phyloP scores from a whole-genome alignment of 64 coral and sea anemone species.

The Anthopleura sola region DNA sequence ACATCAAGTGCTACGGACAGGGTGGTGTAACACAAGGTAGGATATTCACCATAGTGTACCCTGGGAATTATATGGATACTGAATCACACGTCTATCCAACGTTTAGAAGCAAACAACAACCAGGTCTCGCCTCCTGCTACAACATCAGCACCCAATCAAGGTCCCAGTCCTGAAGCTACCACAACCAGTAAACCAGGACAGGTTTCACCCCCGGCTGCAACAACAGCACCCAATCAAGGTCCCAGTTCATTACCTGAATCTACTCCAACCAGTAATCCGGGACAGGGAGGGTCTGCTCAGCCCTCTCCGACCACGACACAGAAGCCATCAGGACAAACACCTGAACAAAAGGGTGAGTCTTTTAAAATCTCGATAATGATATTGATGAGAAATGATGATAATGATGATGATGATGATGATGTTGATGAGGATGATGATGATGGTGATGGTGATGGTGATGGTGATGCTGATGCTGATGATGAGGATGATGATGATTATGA shows the following conservation, averaged over 20 bases:
- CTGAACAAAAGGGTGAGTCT: background rate
- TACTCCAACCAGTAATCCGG: background rate
- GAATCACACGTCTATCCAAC: too few species aligned
- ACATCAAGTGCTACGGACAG: slow-evolving; percentile 53
- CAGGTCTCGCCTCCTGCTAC: background rate
- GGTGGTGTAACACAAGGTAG: slow-evolving; percentile 7
- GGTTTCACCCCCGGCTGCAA: background rate
- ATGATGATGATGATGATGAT: slow-evolving; percentile 21
- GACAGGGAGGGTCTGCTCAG: background rate
- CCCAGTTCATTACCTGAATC: background rate
- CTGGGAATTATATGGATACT: background rate
- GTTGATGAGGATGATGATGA: slow-evolving; percentile 4
- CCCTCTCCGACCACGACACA: background rate
- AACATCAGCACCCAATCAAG: background rate
- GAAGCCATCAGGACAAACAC: background rate
- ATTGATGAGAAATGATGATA: background rate
- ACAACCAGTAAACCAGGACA: background rate
- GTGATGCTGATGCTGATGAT: background rate
- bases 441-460: background rate
- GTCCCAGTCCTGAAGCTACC: background rate
- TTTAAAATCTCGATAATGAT: background rate
- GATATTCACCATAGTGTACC: background rate
- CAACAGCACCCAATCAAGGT: background rate
- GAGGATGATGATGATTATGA: background rate
- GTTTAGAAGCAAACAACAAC: background rate